Base-by-base conservation (phyloP, 1,140 invertebrate species). In the Drosophila gunungcola region DNA sequence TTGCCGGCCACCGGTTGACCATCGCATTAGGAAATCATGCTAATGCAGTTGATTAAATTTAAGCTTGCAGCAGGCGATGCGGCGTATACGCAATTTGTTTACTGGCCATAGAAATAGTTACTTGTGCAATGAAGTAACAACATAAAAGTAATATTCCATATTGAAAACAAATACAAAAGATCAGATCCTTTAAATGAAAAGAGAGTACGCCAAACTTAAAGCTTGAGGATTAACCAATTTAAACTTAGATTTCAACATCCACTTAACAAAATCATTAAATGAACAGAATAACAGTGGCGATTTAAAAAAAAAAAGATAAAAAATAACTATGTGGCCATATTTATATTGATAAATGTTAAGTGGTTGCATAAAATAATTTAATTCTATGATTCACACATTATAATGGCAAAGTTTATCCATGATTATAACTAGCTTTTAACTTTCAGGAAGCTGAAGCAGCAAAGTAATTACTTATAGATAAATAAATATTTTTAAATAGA, bases 11-110 rank as follows among this genome's bases (percentile, higher is more conserved):
- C 85, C 73, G 77, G 85, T 89, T 89, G 84, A 70, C 84, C 84
- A 84, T 89, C 84, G 76, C 77, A 90, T 89, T 89, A 83, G 79
- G 80, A 89, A 88, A 88, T 89, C 72, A 89, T 78, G 67, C 62
- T 72, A 84, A 89, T 88, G 67, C 57, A 21, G 36, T 60, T 64
- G 84, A 89, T 84, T 80, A 62, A 55, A 45, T 68, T 78, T 78
- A 16, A 53, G 12, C 38, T 12, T 10, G 5, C 41, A 51, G 45
- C 42, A 65, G 57, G 60, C 54, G 39, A 68, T n/a, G 57, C 43
- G 80, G 56, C 80, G 80, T 82, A 78, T 83, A 61, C 58, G 75
- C 70, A 52, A 79, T 74, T 57, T 53, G 34, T 56, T 34, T 38
- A 76, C 61, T 45, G 21, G 39, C 16, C 16, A 21, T 21, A 21